These are phyloP conservation scores for Drosophila athabasca DNA, from an alignment of 1,140 invertebrate species.

Conservation along the genomic window DNA sequence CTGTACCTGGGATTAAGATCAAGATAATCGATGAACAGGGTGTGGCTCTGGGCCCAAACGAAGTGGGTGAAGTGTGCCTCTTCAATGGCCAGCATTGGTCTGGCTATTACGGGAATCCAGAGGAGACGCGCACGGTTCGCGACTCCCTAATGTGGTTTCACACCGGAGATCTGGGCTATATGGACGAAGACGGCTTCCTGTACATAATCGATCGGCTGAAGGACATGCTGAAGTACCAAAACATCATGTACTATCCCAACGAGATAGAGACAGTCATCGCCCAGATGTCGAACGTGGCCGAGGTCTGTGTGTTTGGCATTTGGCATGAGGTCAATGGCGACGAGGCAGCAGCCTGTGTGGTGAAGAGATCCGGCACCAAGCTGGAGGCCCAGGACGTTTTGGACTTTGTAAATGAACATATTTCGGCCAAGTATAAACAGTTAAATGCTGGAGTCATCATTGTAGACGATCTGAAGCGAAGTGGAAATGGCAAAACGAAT, in stretches of 20 bases:
- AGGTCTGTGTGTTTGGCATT: slow-evolving; percentile 71
- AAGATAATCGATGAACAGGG: slow-evolving; percentile 79
- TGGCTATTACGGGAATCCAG: slow-evolving; percentile 65
- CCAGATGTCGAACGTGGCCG: slow-evolving; percentile 55
- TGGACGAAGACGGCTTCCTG: slow-evolving; percentile 85
- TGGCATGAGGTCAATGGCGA: slow-evolving; percentile 57
- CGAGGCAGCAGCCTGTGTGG: slow-evolving; percentile 62
- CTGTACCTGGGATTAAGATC: slow-evolving; percentile 29
- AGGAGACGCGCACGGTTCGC: slow-evolving; percentile 42
- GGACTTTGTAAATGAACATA: slow-evolving; percentile 44
- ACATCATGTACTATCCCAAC: slow-evolving; percentile 73
- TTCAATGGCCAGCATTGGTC: slow-evolving; percentile 50
- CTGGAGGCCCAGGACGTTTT: slow-evolving; percentile 62
- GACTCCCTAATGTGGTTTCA: slow-evolving; percentile 85
- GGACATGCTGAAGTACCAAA: slow-evolving; percentile 85
- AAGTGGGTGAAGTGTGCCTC: slow-evolving; percentile 67
- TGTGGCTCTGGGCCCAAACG: slow-evolving; percentile 38
- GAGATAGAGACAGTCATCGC: slow-evolving; percentile 63
- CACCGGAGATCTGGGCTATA: slow-evolving; percentile 87
- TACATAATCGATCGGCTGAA: slow-evolving; percentile 87
- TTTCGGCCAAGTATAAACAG: slow-evolving; percentile 64
- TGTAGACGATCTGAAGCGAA: slow-evolving; percentile 78
- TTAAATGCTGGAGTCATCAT: slow-evolving; percentile 83
- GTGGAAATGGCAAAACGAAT: slow-evolving; percentile 67
- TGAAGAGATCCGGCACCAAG: slow-evolving; percentile 36